These are phyloP conservation scores for Armadillidium nasatum DNA, from an alignment of 1,140 invertebrate species.

Conservation along the genomic window DNA sequence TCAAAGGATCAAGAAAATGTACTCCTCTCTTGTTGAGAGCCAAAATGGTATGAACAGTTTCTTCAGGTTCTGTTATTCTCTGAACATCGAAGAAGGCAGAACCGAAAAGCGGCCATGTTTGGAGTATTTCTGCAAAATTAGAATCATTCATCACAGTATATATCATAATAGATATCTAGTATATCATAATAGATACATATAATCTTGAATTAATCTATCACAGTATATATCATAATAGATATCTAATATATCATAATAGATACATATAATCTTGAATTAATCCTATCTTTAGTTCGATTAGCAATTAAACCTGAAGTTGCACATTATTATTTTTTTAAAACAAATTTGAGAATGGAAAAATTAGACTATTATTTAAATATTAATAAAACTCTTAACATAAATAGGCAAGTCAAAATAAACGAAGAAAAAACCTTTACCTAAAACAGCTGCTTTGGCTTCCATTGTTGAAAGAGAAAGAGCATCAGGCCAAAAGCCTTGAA, in stretches of 20 bases:
- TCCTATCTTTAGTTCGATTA: no score
- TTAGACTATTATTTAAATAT: no score
- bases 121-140: slow-evolving; percentile 58
- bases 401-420: no score
- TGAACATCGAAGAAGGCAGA: slow-evolving; percentile 89
- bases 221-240: no score
- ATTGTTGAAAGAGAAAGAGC: slow-evolving; percentile 55
- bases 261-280: no score
- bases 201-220: not conserved
- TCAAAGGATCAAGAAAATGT: slow-evolving; percentile 84
- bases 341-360: no score
- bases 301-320: no score
- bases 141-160: no score
- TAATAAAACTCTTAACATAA: no score
- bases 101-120: slow-evolving; percentile 92
- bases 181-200: not conserved
- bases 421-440: no score
- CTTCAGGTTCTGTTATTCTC: slow-evolving; percentile 72
- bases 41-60: slow-evolving; percentile 71
- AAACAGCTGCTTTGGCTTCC: slow-evolving; percentile 61
- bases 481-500: slow-evolving; percentile 74
- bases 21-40: slow-evolving; percentile 89
- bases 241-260: no score
- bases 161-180: not conserved
- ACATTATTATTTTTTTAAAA: no score